Conservation (phyloP, 2,113 vertebrate species). For the Artemisiospiza belli region DNA sequence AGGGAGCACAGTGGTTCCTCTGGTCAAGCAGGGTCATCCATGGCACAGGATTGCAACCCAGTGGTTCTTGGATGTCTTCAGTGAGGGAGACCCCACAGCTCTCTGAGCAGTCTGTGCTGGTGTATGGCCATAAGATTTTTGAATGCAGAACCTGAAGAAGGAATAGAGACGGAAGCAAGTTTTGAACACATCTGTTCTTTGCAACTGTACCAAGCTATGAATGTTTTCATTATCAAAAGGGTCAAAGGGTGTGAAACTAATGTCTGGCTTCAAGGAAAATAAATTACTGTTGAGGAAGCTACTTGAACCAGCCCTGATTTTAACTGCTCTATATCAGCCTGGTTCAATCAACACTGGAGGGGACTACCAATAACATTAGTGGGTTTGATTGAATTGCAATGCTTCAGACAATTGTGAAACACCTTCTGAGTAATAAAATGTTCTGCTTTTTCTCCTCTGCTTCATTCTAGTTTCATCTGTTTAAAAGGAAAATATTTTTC, state of each 20-base stretch:
- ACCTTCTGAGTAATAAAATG: neutral
- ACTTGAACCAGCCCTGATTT: constrained; percentile 5
- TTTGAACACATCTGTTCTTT: neutral
- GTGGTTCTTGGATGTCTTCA: neutral
- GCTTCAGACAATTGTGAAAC: neutral
- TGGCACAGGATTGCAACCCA: neutral
- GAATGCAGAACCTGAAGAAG: too few relatives aligned
- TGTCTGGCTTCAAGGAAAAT: constrained; percentile 36
- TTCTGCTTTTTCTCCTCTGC: neutral
- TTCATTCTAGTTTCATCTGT: neutral
- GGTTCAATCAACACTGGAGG: constrained; percentile 67
- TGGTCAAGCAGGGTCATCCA: neutral
- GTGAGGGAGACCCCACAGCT: neutral
- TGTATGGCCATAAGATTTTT: too few relatives aligned
- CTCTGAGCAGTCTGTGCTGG: neutral
- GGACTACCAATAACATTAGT: neutral
- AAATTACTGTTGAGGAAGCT: constrained; percentile 51
- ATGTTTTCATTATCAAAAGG: constrained; percentile 58
- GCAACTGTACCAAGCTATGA: neutral
- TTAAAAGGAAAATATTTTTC: neutral
- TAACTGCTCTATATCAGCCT: constrained; percentile 31
- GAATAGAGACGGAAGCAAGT: too few relatives aligned
- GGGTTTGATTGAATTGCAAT: constrained; percentile 53
- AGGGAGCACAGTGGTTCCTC: neutral
- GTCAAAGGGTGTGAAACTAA: constrained; percentile 47